Percentiles rank a stretch among this genome's conserved stretches.
Conservation (phyloP, 2,797 vertebrate genomes). For the Carapus acus region DNA sequence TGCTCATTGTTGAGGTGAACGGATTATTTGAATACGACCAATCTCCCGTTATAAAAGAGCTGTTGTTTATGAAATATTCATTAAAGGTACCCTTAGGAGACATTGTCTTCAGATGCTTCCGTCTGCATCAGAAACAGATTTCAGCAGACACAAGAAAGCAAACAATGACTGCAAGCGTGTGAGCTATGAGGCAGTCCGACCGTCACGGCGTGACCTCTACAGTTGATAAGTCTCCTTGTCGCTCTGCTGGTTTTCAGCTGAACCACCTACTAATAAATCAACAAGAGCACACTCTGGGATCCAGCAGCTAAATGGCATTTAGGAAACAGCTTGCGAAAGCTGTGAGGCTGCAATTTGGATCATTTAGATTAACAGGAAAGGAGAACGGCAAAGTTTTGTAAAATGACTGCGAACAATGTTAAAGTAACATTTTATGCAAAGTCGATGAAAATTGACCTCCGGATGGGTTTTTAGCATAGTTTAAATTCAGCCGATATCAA, state of each 20-base stretch:
- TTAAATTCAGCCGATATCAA: no score
- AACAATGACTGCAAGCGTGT: conserved; percentile 40
- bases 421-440: conserved; percentile 46
- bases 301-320: conserved; percentile 71
- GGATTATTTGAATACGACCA: conserved; percentile 62
- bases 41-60: conserved; percentile 66
- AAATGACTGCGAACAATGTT: conserved; percentile 40
- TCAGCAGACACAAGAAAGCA: conserved; percentile 52
- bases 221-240: conserved; percentile 54
- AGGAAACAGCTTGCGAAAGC: conserved; percentile 67
- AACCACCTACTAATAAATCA: conserved; percentile 65
- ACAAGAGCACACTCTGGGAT: conserved; percentile 58
- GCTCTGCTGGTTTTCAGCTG: conserved; percentile 63
- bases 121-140: conserved; percentile 60
- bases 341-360: conserved; percentile 63
- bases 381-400: conserved; percentile 56
- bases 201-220: conserved; percentile 60
- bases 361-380: conserved; percentile 64
- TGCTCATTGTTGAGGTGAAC: conserved; percentile 65
- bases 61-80: conserved; percentile 71
- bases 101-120: conserved; percentile 56
- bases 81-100: conserved; percentile 60
- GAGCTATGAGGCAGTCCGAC: conserved; percentile 46
- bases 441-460: conserved; percentile 45
- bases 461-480: conserved; percentile 30